phyloP scores from a whole-genome alignment of 1,140 invertebrate genomes.

The Lepidurus couesii region DNA sequence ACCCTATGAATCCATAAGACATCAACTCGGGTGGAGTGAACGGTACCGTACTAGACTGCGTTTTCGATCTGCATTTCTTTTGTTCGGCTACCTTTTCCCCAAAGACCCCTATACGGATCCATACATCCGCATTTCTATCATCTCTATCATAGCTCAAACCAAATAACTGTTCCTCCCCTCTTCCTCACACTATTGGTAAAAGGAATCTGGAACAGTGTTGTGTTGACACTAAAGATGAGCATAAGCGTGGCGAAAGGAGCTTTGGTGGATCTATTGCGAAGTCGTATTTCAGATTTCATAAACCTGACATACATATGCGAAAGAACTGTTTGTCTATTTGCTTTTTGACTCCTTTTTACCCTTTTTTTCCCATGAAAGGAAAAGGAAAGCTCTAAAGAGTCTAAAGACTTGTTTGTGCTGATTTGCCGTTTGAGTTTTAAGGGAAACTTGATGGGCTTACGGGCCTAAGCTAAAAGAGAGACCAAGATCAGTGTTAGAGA shows the following conservation, averaged over 20 bases:
- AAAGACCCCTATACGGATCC: not conserved
- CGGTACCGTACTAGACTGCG: not conserved
- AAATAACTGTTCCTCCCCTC: not conserved
- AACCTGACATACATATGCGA: too few species aligned
- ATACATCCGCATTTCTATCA: not conserved
- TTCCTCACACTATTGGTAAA: not conserved
- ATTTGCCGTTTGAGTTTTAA: not conserved
- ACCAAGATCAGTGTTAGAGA: conserved; percentile 3
- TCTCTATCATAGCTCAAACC: conserved; percentile 14
- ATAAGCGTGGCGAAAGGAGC: not conserved
- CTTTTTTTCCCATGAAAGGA: too few species aligned
- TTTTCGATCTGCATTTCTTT: not conserved
- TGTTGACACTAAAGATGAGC: not conserved
- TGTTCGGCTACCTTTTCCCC: not conserved
- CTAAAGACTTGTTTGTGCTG: not conserved
- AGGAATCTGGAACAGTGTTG: not conserved
- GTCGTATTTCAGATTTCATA: too few species aligned
- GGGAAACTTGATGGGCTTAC: not conserved
- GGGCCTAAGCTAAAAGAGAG: not conserved
- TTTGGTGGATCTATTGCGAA: too few species aligned
- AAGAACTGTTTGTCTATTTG: too few species aligned
- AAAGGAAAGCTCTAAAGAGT: too few species aligned
- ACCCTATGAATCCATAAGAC: not conserved
- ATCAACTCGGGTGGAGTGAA: not conserved
- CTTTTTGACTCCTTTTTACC: too few species aligned